Evolutionary conservation across 2,888 invertebrate genomes (phyloP).

Genomic region (Allygus modestus): DNA sequence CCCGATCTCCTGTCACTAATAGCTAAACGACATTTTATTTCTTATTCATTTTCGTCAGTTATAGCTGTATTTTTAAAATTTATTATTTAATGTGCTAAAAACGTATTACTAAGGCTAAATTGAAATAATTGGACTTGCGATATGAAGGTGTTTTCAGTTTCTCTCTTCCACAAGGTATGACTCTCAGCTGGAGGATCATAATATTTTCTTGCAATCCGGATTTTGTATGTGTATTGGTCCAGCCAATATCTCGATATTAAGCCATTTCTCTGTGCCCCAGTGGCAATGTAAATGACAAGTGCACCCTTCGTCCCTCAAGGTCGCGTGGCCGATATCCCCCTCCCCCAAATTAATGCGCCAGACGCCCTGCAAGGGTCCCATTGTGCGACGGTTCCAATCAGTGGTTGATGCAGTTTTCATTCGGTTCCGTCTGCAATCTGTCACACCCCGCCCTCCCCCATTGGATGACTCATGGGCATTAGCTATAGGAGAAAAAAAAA

Average conservation of each 20-base stretch:
- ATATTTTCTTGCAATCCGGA: no score
- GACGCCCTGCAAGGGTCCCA: slow-evolving; percentile 28
- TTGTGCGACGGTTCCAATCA: slow-evolving; percentile 31
- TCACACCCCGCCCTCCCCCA: background rate
- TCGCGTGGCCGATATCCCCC: slow-evolving; percentile 37
- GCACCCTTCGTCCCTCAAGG: slow-evolving; percentile 32
- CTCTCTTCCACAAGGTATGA: no score
- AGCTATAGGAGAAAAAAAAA: background rate
- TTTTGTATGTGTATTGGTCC: background rate
- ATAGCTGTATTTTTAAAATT: no score
- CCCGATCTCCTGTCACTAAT: no score
- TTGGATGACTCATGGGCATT: slow-evolving; percentile 12
- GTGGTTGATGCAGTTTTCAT: slow-evolving; percentile 52
- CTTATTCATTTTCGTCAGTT: no score
- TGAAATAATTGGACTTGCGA: no score
- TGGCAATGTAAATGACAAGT: slow-evolving; percentile 39
- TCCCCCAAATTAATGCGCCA: background rate
- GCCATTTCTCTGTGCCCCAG: slow-evolving; percentile 29
- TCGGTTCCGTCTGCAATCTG: slow-evolving; percentile 42
- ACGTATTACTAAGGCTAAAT: no score
- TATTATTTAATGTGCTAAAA: no score
- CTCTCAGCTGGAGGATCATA: no score
- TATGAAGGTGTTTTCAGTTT: no score
- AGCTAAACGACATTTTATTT: no score
- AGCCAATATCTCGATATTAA: slow-evolving; percentile 9